Base-by-base conservation (phyloP, 1,140 invertebrate species). In the Lordiphosa stackelbergi region DNA sequence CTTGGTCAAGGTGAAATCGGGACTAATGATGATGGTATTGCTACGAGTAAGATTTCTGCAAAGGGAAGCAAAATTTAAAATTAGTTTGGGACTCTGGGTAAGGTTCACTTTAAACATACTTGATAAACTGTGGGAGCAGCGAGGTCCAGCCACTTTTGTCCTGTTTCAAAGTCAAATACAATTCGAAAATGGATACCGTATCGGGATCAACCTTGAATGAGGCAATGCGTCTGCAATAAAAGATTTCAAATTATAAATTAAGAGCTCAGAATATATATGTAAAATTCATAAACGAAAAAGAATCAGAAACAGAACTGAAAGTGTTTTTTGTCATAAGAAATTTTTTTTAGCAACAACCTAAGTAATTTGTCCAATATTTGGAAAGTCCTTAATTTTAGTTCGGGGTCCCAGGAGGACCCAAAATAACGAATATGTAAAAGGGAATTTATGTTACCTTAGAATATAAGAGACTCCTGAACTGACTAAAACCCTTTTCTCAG, bases 171-270 rank as follows among this genome's bases (percentile, higher is more conserved):
- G 94, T 95, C 28, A 96, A 89, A 86, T 93, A 94, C 57, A 96
- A 89, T 88, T 96, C 94, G 79, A 96, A 96, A 16, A 95, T 97
- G 16, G 95, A 93, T 34, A 95, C 93, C 7, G 94, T 94, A 73
- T 91, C 91, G 34, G 93, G 92, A 88, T 96, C 95, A 73, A 94
- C 94, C 85, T 94, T 93, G 87, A 96, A 91, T 52, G 91, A 91
- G 61, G 91, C 90, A 59, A 91, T 88, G 58, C 86, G 83, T 52
- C 86, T 87, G 56, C 6, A 61, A 47, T 4, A 11, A 11, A 49
- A 2, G 40, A 28, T 24, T 10, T n/a, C 7, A 8, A 22, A 38
- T 8, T 9, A 19, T 41, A 4, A 24, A 11, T 3, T 22, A n/a
- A 12, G 1, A 34, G 24, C 24, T 31, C 5, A 8, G 7, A 6